phyloP scores from a whole-genome alignment of 1,140 invertebrate genomes.

The Cepaea nemoralis region DNA sequence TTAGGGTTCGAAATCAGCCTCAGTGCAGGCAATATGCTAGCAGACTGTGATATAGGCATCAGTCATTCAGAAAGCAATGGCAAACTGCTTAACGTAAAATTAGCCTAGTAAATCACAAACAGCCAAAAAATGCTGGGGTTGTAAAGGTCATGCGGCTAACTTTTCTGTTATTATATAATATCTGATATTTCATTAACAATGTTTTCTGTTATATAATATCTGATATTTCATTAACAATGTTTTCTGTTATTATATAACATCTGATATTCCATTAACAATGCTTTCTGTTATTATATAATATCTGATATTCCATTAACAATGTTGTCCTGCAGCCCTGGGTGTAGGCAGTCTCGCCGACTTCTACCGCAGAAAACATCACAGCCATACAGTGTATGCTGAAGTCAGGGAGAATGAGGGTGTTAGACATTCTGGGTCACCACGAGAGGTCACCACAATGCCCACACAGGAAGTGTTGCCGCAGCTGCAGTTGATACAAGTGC shows the following conservation, averaged over 20 bases:
- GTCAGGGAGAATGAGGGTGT: not conserved
- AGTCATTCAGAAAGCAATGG: too few species aligned
- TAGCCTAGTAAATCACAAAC: too few species aligned
- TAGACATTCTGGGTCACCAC: too few species aligned
- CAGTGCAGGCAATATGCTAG: too few species aligned
- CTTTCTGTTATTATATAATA: not conserved
- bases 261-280: not conserved
- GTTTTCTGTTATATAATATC: not conserved
- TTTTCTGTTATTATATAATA: not conserved
- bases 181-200: not conserved
- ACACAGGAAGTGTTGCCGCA: too few species aligned
- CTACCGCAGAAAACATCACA: not conserved
- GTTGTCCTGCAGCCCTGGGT: not conserved
- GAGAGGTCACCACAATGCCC: not conserved
- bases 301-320: not conserved
- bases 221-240: not conserved
- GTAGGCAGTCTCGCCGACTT: not conserved
- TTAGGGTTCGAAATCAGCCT: too few species aligned
- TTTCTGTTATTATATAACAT: not conserved
- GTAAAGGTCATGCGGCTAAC: not conserved
- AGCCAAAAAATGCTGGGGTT: too few species aligned
- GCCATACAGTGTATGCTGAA: not conserved
- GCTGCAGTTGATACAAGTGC: constrained; percentile 52
- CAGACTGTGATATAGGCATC: too few species aligned
- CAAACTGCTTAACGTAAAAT: too few species aligned